Evolutionary conservation across 2,797 vertebrate genomes (phyloP).

Genomic region (Lycodopsis pacificus): DNA sequence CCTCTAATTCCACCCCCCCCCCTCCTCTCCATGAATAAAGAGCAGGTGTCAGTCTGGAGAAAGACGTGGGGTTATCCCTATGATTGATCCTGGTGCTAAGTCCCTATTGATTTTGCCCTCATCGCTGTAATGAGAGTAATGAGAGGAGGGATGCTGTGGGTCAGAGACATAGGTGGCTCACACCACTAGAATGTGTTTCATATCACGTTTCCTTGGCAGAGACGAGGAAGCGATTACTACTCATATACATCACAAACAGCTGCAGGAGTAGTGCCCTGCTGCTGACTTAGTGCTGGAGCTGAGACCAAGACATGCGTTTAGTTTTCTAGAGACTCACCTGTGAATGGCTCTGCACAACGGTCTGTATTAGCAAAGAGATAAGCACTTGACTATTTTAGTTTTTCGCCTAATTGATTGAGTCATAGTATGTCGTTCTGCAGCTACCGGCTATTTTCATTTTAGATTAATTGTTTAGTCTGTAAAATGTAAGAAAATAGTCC

Average conservation of each 20-base stretch:
- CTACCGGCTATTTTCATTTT: not conserved
- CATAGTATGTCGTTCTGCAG: not conserved
- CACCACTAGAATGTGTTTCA: constrained; percentile 24
- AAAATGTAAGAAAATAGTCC: constrained; percentile 15
- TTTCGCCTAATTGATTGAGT: not conserved
- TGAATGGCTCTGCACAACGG: not conserved
- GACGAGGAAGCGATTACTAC: constrained; percentile 14
- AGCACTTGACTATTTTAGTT: not conserved
- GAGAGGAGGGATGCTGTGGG: constrained; percentile 46
- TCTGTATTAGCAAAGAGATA: not conserved
- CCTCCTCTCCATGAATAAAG: constrained; percentile 50
- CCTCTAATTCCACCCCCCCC: not conserved
- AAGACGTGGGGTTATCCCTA: constrained; percentile 59
- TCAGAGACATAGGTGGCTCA: constrained; percentile 41
- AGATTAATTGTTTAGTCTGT: not conserved
- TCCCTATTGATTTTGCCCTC: constrained; percentile 65
- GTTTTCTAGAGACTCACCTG: constrained; percentile 13
- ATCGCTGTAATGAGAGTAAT: constrained; percentile 64
- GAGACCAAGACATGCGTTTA: not conserved
- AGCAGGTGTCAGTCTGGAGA: constrained; percentile 42
- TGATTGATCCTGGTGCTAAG: constrained; percentile 53
- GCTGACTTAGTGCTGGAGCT: not conserved
- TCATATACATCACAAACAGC: constrained; percentile 32
- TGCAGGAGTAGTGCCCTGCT: constrained; percentile 16
- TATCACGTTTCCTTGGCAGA: not conserved